Evolutionary conservation across 2,113 vertebrate genomes (phyloP).

Genomic region (Rhadina sibilatrix): DNA sequence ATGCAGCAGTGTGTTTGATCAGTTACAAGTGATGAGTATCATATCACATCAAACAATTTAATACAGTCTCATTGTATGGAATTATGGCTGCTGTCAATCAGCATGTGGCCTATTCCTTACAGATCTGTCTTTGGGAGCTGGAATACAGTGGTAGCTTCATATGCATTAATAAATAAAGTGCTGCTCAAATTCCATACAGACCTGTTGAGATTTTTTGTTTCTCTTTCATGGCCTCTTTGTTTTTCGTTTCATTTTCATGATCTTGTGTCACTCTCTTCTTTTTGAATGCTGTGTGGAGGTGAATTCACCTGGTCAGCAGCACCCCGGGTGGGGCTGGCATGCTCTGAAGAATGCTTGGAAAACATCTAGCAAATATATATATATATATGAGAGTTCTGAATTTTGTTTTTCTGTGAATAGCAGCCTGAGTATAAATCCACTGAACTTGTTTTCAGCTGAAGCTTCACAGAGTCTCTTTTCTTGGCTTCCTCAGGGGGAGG

Average conservation of each 20-base stretch:
- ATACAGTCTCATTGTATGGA: constrained; percentile 79
- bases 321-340: neutral
- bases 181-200: constrained; percentile 65
- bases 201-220: constrained; percentile 70
- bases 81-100: constrained; percentile 84
- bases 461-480: constrained; percentile 40
- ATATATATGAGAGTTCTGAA: neutral
- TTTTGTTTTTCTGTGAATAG: neutral
- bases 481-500: constrained; percentile 39
- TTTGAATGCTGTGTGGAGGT: neutral
- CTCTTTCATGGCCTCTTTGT: constrained; percentile 47
- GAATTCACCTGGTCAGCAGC: neutral
- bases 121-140: constrained; percentile 68
- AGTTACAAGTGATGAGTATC: constrained; percentile 78
- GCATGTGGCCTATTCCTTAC: constrained; percentile 69
- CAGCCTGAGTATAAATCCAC: constrained; percentile 4
- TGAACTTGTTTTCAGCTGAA: constrained; percentile 43
- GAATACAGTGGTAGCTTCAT: constrained; percentile 58
- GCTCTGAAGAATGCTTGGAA: neutral
- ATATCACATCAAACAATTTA: constrained; percentile 81
- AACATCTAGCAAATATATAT: neutral
- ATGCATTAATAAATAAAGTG: constrained; percentile 76
- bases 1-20: constrained; percentile 76
- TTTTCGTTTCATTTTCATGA: neutral
- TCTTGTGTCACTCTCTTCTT: neutral